A percentile compares a stretch with the other conserved stretches of the same genome.
Evolutionary conservation across 2,113 vertebrate genomes (phyloP).

Genomic region (Xerus inauris): DNA sequence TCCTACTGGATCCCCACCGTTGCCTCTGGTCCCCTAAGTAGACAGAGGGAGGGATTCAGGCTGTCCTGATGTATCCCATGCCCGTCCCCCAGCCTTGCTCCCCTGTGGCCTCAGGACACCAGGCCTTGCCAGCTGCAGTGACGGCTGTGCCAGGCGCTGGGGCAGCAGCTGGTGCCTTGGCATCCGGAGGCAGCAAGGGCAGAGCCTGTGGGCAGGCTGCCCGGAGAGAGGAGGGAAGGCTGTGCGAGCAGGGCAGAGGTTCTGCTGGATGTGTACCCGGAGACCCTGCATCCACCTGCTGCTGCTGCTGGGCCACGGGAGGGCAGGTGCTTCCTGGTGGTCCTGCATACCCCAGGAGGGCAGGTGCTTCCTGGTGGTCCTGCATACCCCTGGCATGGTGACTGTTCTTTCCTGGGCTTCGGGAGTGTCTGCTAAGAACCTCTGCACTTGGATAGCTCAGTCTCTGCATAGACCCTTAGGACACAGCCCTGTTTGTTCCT

Average conservation of each 20-base stretch:
- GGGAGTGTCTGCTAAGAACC: background rate
- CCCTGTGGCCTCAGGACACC: conserved; percentile 66
- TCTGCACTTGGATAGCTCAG: background rate
- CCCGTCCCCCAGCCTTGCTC: background rate
- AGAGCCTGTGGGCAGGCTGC: conserved; percentile 70
- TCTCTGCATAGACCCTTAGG: background rate
- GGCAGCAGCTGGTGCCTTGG: conserved; percentile 82
- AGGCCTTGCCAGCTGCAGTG: conserved; percentile 74
- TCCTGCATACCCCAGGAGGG: too few species aligned
- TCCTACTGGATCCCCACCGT: background rate
- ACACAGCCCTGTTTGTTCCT: background rate
- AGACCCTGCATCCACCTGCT: rapidly evolving
- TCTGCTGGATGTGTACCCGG: background rate
- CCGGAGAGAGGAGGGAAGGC: conserved; percentile 51
- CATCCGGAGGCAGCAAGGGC: conserved; percentile 71
- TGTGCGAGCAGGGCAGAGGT: conserved; percentile 27
- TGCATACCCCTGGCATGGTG: background rate
- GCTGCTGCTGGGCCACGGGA: background rate
- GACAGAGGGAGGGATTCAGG: background rate
- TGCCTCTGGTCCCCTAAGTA: background rate
- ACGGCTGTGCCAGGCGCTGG: conserved; percentile 73
- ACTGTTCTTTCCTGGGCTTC: background rate
- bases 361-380: background rate
- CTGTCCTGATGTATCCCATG: background rate
- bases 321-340: background rate